phyloP scores from a whole-genome alignment of 2,113 vertebrate genomes.

The Cervus canadensis region DNA sequence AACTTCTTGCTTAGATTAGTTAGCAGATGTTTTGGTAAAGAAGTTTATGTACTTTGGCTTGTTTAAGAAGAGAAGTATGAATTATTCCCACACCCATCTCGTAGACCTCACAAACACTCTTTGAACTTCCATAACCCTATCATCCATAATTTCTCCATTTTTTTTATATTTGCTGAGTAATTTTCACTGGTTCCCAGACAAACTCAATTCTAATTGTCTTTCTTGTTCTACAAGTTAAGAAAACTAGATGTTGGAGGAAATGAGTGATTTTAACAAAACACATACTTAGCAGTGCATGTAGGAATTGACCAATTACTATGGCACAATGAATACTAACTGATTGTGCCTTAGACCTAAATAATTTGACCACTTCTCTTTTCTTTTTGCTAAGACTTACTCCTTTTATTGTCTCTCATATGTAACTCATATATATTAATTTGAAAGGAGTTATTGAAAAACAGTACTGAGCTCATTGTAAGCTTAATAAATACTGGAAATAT shows the following conservation, averaged over 20 bases:
- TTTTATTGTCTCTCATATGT: not conserved
- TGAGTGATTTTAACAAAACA: not conserved
- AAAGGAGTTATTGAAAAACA: not conserved
- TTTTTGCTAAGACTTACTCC: not conserved
- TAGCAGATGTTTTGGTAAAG: not conserved
- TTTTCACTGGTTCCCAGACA: not conserved
- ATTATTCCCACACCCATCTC: not conserved
- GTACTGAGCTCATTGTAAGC: not conserved
- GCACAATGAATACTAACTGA: not conserved
- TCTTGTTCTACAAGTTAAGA: not conserved
- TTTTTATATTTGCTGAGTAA: not conserved
- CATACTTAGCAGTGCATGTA: not conserved
- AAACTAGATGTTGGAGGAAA: not conserved
- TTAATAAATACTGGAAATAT: not conserved
- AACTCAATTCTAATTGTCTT: not conserved
- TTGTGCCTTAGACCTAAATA: not conserved
- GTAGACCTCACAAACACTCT: not conserved
- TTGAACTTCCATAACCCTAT: not conserved
- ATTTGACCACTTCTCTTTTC: not conserved
- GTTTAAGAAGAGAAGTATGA: not conserved
- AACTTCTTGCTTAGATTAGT: conserved; percentile 19
- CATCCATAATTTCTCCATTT: not conserved
- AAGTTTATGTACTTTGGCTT: not conserved
- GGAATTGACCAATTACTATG: not conserved
- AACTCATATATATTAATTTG: not conserved